Evolutionary conservation across 2,797 vertebrate species (phyloP).

Genomic region (Trachurus trachurus): DNA sequence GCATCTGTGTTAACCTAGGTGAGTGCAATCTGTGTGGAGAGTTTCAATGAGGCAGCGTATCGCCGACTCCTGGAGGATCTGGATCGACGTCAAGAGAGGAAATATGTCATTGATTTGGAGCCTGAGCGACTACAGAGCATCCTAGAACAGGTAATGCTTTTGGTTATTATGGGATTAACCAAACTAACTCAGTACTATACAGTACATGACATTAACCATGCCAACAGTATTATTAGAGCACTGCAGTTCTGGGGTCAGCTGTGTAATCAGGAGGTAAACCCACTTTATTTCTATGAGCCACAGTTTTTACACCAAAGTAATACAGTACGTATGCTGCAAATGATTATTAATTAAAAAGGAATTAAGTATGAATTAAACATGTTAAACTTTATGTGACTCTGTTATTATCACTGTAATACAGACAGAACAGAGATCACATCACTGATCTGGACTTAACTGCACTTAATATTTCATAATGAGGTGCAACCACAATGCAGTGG

Average conservation of each 20-base stretch:
- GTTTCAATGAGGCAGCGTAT: slow-evolving; percentile 96
- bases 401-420: slow-evolving; percentile 23
- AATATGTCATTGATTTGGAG: slow-evolving; percentile 97
- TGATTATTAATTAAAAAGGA: neutral
- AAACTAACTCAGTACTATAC: neutral
- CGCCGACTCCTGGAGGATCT: slow-evolving; percentile 94
- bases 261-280: neutral
- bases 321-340: too few species aligned
- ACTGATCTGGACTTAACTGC: slow-evolving; percentile 33
- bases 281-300: neutral
- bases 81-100: slow-evolving; percentile 95
- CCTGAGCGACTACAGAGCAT: slow-evolving; percentile 95
- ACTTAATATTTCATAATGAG: slow-evolving; percentile 34
- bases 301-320: neutral
- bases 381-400: slow-evolving; percentile 3
- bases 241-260: neutral
- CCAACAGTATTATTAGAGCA: neutral
- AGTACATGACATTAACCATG: neutral
- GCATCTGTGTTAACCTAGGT: slow-evolving; percentile 65
- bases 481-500: neutral
- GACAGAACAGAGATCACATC: slow-evolving; percentile 35
- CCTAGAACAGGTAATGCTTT: slow-evolving; percentile 91
- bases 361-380: neutral
- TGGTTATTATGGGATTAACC: slow-evolving; percentile 35
- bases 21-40: slow-evolving; percentile 97